A percentile compares a stretch with the other conserved stretches of the same genome.
These are phyloP conservation scores for Eufriesea mexicana DNA, from an alignment of 1,140 invertebrate genomes.

Conservation along the genomic window DNA sequence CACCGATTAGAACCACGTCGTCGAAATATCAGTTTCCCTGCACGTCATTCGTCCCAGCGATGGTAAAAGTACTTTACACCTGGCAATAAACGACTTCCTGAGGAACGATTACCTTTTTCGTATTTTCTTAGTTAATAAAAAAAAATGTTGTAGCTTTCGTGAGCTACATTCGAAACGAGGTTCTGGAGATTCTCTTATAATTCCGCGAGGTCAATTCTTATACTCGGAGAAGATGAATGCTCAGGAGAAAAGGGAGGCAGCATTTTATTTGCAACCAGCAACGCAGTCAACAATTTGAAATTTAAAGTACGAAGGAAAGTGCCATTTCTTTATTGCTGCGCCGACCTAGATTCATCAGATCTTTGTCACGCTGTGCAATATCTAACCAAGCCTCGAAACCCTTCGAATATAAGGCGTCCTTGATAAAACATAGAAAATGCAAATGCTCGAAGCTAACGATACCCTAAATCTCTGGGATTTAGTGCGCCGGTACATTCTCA, in stretches of 20 bases:
- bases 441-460: neutral
- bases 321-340: constrained; percentile 20
- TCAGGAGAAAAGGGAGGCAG: too few relatives aligned
- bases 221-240: neutral
- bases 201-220: neutral
- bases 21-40: too few relatives aligned
- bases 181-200: neutral
- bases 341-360: constrained; percentile 25
- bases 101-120: too few relatives aligned
- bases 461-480: neutral
- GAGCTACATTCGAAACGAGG: neutral
- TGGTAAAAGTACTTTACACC: too few relatives aligned
- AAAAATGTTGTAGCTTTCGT: too few relatives aligned
- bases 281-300: constrained; percentile 17
- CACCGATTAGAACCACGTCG: too few relatives aligned
- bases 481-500: neutral
- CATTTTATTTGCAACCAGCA: constrained; percentile 8
- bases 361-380: constrained; percentile 19
- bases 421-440: constrained; percentile 12
- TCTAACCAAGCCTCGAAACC: constrained; percentile 3
- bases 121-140: too few relatives aligned
- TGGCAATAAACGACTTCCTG: too few relatives aligned
- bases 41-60: too few relatives aligned
- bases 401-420: neutral
- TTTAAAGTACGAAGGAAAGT: constrained; percentile 23